phyloP scores from a whole-genome alignment of 2,888 invertebrate genomes.

The Crossocerus cetratus region DNA sequence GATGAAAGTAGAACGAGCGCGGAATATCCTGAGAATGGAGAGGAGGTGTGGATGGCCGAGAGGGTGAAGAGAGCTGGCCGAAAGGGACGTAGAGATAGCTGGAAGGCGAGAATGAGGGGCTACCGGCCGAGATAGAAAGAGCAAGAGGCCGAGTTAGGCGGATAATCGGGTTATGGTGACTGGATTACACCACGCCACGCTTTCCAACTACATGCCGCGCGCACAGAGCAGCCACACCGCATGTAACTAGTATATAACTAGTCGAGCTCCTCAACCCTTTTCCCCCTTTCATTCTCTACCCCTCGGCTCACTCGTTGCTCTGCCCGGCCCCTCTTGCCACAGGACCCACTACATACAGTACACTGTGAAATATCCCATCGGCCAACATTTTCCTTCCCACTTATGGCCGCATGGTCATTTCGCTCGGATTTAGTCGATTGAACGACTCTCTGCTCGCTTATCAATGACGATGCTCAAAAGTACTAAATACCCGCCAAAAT shows the following conservation, averaged over 20 bases:
- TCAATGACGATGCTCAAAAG: too few relatives aligned
- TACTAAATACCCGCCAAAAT: too few relatives aligned
- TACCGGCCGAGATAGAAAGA: constrained; percentile 43
- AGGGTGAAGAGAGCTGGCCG: constrained; percentile 38
- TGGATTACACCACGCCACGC: constrained; percentile 73
- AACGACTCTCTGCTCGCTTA: not conserved
- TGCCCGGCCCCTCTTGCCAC: not conserved
- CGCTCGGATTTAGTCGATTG: not conserved
- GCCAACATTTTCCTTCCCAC: constrained; percentile 7
- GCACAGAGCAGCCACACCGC: constrained; percentile 34
- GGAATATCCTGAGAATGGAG: too few relatives aligned
- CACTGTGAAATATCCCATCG: constrained; percentile 29
- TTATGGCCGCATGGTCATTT: not conserved
- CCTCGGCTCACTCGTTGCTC: constrained; percentile 17
- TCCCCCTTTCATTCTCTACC: constrained; percentile 29
- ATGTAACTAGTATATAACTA: constrained; percentile 38
- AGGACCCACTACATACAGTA: constrained; percentile 16
- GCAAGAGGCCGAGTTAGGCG: constrained; percentile 65
- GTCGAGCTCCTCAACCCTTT: constrained; percentile 39
- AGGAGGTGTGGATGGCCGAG: too few relatives aligned
- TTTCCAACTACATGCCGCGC: constrained; percentile 56
- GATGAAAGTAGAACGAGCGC: too few relatives aligned
- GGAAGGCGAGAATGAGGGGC: constrained; percentile 31
- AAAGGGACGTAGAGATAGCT: constrained; percentile 37
- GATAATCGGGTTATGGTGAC: constrained; percentile 74